Conservation (phyloP, 2,113 vertebrate species). For the Scortum barcoo region DNA sequence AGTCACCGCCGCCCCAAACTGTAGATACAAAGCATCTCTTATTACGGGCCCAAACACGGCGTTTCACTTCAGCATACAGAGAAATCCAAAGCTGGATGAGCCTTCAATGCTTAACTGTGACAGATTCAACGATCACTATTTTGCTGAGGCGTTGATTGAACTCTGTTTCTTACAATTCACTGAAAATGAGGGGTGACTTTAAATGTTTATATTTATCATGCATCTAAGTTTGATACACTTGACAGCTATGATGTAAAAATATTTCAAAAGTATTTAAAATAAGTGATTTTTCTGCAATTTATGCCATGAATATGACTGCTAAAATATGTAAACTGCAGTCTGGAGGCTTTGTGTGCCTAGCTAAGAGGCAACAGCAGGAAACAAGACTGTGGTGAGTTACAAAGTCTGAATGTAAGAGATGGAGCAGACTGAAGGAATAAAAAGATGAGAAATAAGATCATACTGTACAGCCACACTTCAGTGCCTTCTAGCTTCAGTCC, state of each 20-base stretch:
- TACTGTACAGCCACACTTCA: background rate
- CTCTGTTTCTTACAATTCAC: background rate
- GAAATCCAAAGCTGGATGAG: background rate
- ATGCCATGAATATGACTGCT: no score
- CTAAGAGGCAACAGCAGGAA: background rate
- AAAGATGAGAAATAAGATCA: slow-evolving; percentile 29
- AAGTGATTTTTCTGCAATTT: no score
- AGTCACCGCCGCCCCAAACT: no score
- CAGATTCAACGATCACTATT: background rate
- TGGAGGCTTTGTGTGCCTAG: background rate
- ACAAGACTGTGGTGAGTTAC: background rate
- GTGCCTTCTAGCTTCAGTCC: background rate
- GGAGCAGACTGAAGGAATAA: slow-evolving; percentile 3
- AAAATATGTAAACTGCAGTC: background rate
- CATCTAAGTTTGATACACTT: background rate
- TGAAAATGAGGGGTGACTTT: background rate
- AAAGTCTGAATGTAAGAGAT: slow-evolving; percentile 8
- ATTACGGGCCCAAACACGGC: no score
- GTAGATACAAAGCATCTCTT: background rate
- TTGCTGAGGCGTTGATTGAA: background rate
- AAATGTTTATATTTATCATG: background rate
- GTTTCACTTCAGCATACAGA: no score
- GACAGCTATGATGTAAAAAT: background rate
- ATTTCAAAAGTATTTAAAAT: no score
- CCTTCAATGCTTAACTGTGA: background rate